These are phyloP conservation scores for Magallana gigas DNA, from an alignment of 1,140 invertebrate species.

Conservation along the genomic window DNA sequence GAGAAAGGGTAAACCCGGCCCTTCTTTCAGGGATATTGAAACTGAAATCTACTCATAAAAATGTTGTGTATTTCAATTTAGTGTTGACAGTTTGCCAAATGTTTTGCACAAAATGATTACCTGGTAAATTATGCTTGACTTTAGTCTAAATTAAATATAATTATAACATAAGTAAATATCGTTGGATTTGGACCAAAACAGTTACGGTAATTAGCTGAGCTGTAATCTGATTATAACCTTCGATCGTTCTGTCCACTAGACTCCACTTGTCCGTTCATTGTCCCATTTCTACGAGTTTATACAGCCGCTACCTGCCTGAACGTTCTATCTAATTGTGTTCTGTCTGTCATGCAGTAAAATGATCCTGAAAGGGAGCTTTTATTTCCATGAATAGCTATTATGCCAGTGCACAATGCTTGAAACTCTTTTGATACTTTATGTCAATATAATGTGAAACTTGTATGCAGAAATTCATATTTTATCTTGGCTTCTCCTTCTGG, in stretches of 20 bases:
- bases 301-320: background rate
- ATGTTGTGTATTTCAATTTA: background rate
- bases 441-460: background rate
- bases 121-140: too few relatives aligned
- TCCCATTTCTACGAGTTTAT: background rate
- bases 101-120: background rate
- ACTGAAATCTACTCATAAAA: background rate
- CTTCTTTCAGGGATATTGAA: too few relatives aligned
- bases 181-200: background rate
- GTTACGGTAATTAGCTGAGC: constrained; percentile 11
- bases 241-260: background rate
- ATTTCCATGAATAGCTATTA: background rate
- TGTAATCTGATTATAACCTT: constrained; percentile 9
- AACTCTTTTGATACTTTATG: background rate
- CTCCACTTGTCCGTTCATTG: background rate
- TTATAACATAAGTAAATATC: background rate
- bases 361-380: background rate
- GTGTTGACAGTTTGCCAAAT: background rate
- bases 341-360: background rate
- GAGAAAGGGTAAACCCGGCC: background rate
- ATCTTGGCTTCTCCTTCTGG: too few relatives aligned
- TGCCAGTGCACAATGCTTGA: constrained; percentile 13
- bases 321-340: background rate
- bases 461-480: background rate
- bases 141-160: too few relatives aligned